Conservation (phyloP, 2,113 vertebrate species). For the Microtus oregoni region DNA sequence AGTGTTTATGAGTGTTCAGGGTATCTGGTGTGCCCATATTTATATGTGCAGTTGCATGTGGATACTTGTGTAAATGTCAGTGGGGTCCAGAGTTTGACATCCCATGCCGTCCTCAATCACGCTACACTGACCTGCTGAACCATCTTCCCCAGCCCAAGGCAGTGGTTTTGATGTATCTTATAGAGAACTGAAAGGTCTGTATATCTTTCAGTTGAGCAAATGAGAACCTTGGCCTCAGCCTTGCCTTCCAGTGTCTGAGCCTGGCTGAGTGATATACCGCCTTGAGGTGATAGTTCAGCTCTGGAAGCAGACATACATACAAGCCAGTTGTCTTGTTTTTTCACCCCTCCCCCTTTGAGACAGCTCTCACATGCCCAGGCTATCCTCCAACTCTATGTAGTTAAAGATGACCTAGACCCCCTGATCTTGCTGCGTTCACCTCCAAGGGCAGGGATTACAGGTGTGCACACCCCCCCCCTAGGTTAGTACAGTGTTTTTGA, state of each 20-base stretch:
- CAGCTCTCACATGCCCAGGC: not conserved
- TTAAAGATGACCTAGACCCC: not conserved
- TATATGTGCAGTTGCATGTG: too few species aligned
- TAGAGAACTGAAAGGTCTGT: not conserved
- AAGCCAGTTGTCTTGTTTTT: not conserved
- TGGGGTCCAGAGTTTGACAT: not conserved
- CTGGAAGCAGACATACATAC: too few species aligned
- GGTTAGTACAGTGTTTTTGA: not conserved
- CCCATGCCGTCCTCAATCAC: not conserved
- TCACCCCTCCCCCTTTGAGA: not conserved
- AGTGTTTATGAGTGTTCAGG: not conserved
- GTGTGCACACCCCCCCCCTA: not conserved
- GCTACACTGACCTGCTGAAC: not conserved
- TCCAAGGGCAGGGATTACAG: not conserved
- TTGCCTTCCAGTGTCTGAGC: rapidly evolving
- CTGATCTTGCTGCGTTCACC: not conserved
- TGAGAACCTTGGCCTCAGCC: not conserved
- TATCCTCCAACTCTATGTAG: not conserved
- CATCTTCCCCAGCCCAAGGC: too few species aligned
- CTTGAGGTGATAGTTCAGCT: not conserved
- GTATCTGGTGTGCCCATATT: not conserved
- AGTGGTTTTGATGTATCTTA: rapidly evolving
- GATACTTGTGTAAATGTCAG: not conserved
- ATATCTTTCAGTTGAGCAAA: too few species aligned
- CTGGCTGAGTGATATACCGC: not conserved